Percentiles rank a stretch among this genome's conserved stretches.
Conservation (phyloP, 2,888 invertebrate species). For the Mimumesa dahlbomi region DNA sequence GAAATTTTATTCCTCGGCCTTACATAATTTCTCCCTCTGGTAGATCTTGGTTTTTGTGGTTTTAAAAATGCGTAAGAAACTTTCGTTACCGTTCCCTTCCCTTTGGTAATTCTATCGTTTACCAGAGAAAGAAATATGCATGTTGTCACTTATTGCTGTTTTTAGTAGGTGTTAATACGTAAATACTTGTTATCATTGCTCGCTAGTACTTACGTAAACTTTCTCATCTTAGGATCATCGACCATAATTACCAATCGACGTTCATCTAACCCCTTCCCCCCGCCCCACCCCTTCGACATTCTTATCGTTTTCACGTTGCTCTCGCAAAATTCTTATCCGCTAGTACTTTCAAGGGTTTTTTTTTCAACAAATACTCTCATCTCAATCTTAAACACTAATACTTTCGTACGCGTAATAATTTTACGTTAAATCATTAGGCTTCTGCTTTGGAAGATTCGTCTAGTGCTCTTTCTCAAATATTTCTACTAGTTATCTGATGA, state of each 20-base stretch:
- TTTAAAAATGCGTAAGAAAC: slow-evolving; percentile 5
- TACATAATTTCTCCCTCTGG: slow-evolving; percentile 44
- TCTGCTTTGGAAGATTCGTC: neutral
- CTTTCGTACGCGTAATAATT: slow-evolving; percentile 5
- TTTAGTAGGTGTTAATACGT: slow-evolving; percentile 51
- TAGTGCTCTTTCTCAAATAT: no score
- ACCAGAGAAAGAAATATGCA: slow-evolving; percentile 50
- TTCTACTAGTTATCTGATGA: no score
- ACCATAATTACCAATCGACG: slow-evolving; percentile 33
- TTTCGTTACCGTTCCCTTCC: neutral
- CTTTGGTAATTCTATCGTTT: neutral
- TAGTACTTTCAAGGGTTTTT: slow-evolving; percentile 28
- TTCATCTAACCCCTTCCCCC: slow-evolving; percentile 50
- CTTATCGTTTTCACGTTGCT: no score
- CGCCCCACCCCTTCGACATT: no score
- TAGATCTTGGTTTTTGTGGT: slow-evolving; percentile 3
- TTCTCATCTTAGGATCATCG: slow-evolving; percentile 41
- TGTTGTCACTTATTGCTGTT: slow-evolving; percentile 64
- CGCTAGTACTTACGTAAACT: slow-evolving; percentile 61
- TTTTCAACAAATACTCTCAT: slow-evolving; percentile 21
- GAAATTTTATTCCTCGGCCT: slow-evolving; percentile 54
- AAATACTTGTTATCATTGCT: slow-evolving; percentile 46
- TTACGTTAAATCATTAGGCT: neutral
- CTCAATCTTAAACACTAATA: slow-evolving; percentile 27
- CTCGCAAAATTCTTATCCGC: no score